Evolutionary conservation across 1,140 invertebrate genomes (phyloP), one percentile per base, ranked within the genome.

Genomic region (Batillaria attramentaria): DNA sequence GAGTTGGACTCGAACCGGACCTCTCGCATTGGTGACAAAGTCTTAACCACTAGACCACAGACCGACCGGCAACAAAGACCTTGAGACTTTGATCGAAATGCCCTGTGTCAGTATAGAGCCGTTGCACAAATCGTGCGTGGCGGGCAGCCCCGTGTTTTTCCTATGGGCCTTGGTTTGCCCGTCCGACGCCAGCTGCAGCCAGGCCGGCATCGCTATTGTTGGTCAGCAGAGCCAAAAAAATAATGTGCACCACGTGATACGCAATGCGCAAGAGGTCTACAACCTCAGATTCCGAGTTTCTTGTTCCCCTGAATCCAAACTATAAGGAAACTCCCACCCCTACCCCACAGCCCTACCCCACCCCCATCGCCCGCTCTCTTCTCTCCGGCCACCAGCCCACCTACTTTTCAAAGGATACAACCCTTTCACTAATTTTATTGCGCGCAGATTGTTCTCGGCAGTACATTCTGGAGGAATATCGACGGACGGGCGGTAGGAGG

Each of bases 401-500:
- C 57, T 6, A 8, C 28, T 35, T 35, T n/a, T 18, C 42, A 24
- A 28, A 8, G 66, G 66, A 69, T 69, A 69, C 66, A 57, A 50
- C 31, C n/a, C 72, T 37, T 43, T 28, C 42, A 73, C 2, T 43
- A 35, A 24, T 33, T n/a, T n/a, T n/a, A n/a, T n/a, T n/a, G n/a
- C n/a, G n/a, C 46, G 18, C 46, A 73, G 35, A 50, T 73, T 73
- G 8, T 1, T 13, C 33, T 73, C 72, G 10, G 72, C 50, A 33
- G 46, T 73, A 35, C 35, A 43, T 28, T 57, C 46, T 20, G 72
- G 72, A 16, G 28, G 37, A 3, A n/a, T 18, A 6, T 4, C 24
- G 31, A 60, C 72, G 28, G 54, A 50, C 6, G 72, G 50, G 2
- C 72, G 46, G 72, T 73, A 73, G 46, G 72, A 73, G 6, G 28